Conservation (phyloP, 2,113 vertebrate genomes). For the Uropsilus gracilis region DNA sequence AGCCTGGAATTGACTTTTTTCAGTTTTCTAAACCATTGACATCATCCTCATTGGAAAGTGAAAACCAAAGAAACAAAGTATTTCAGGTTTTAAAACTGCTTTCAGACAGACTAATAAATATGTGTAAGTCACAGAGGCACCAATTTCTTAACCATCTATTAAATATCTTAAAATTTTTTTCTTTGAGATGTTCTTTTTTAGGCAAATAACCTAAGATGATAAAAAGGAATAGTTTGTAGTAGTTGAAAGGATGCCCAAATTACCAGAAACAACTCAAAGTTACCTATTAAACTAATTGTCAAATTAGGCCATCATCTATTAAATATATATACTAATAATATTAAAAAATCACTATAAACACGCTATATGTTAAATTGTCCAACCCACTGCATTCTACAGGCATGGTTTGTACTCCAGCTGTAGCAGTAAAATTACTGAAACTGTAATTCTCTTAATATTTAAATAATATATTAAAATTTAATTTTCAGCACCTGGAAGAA, state of each 20-base stretch:
- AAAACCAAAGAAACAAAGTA: conserved; percentile 23
- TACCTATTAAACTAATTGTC: background rate
- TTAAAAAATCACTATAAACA: conserved; percentile 68
- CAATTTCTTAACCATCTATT: conserved; percentile 8
- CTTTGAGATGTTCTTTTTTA: background rate
- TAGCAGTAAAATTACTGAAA: conserved; percentile 88
- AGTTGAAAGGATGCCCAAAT: conserved; percentile 2
- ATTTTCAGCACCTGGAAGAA: conserved; percentile 93
- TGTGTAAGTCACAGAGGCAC: background rate
- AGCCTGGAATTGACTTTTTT: conserved; percentile 31
- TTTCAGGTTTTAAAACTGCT: conserved; percentile 4
- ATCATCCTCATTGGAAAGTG: conserved; percentile 27
- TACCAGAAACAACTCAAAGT: background rate
- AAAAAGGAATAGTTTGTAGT: conserved; percentile 7
- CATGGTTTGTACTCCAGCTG: conserved; percentile 85
- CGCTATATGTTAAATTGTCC: conserved; percentile 63
- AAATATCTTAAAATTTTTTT: conserved; percentile 39
- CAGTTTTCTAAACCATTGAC: conserved; percentile 34
- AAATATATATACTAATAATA: conserved; percentile 18
- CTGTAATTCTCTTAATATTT: conserved; percentile 93
- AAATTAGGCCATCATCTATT: conserved; percentile 48
- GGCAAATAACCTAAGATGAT: background rate
- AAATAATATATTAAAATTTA: conserved; percentile 96
- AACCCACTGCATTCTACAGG: conserved; percentile 52
- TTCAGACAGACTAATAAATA: conserved; percentile 16